Conservation (phyloP, 1,140 invertebrate genomes). For the Bactericera cockerelli region DNA sequence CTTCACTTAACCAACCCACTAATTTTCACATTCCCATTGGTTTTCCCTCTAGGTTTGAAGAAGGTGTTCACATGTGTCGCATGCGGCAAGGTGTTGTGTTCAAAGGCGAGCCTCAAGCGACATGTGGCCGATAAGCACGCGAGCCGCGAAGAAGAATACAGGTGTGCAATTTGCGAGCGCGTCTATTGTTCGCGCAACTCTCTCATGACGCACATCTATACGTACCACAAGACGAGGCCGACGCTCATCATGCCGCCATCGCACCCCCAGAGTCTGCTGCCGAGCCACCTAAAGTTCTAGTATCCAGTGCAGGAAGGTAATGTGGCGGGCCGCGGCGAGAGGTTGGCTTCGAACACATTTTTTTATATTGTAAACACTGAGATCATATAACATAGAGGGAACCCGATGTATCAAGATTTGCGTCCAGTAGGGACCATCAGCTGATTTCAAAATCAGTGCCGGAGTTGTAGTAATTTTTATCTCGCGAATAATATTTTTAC, state of each 20-base stretch:
- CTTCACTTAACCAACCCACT: too few relatives aligned
- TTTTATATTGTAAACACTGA: too few relatives aligned
- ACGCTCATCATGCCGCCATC: constrained; percentile 19
- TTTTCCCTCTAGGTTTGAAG: constrained; percentile 39
- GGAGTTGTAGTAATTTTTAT: too few relatives aligned
- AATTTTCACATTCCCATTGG: too few relatives aligned
- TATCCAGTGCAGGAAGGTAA: neutral
- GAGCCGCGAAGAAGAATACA: constrained; percentile 74
- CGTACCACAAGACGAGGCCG: constrained; percentile 81
- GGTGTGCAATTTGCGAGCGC: constrained; percentile 78
- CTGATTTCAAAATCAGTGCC: too few relatives aligned
- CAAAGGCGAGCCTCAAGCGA: constrained; percentile 77
- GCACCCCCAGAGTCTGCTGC: constrained; percentile 11
- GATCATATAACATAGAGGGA: too few relatives aligned
- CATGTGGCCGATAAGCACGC: constrained; percentile 85
- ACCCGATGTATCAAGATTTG: too few relatives aligned
- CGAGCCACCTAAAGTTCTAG: neutral
- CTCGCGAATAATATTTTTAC: too few relatives aligned
- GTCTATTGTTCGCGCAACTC: constrained; percentile 84
- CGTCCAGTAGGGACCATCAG: too few relatives aligned
- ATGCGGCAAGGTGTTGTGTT: constrained; percentile 80
- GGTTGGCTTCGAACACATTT: constrained; percentile 17
- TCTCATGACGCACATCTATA: constrained; percentile 87
- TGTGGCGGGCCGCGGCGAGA: neutral
- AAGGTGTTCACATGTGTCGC: constrained; percentile 82